phyloP scores from a whole-genome alignment of 2,113 vertebrate species.

The Cebidichthys violaceus region DNA sequence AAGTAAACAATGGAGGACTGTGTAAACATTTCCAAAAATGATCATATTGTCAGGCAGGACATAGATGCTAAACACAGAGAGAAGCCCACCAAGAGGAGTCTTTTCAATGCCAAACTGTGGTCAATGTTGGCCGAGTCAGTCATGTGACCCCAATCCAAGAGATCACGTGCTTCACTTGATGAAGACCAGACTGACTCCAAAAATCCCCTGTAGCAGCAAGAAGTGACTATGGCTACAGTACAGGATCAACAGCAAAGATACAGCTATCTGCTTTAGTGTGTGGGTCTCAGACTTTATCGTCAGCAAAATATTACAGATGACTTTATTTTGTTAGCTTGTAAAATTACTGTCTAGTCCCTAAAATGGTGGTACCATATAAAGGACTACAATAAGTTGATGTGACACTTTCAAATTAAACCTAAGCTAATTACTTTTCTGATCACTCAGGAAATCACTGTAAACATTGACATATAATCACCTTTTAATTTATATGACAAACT shows the following conservation, averaged over 20 bases:
- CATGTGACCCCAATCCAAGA: constrained; percentile 12
- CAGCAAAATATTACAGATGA: background rate
- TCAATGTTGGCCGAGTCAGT: background rate
- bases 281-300: background rate
- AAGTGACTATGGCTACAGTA: background rate
- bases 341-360: background rate
- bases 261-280: background rate
- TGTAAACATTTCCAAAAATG: background rate
- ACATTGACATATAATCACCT: background rate
- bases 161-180: constrained; percentile 13
- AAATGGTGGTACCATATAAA: background rate
- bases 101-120: constrained; percentile 19
- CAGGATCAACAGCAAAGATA: background rate
- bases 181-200: constrained; percentile 23
- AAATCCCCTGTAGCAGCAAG: constrained; percentile 21
- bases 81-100: background rate
- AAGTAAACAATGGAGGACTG: constrained; percentile 16
- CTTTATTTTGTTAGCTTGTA: background rate
- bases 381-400: background rate
- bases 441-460: background rate
- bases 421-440: background rate
- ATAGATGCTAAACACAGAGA: constrained; percentile 22
- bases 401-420: background rate
- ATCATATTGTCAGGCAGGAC: background rate
- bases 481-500: background rate